Percentiles rank a stretch among this genome's conserved stretches.
These are phyloP conservation scores for Lacanobia oleracea DNA, from an alignment of 2,888 invertebrate genomes.

Conservation along the genomic window DNA sequence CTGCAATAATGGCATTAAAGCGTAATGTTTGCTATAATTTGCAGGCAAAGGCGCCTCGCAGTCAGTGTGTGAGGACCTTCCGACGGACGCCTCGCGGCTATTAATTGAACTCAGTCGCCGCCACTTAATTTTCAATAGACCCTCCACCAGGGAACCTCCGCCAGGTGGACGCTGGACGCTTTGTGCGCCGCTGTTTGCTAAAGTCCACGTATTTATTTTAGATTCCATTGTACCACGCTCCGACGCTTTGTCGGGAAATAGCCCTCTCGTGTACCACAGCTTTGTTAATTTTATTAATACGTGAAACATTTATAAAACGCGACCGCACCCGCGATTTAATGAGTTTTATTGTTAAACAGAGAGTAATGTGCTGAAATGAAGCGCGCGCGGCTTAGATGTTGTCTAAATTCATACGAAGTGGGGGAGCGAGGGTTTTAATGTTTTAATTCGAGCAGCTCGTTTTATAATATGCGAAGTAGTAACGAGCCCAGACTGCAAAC, in stretches of 20 bases:
- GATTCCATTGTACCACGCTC: constrained; percentile 87
- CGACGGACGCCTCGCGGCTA: constrained; percentile 76
- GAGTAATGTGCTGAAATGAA: constrained; percentile 86
- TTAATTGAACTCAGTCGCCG: constrained; percentile 83
- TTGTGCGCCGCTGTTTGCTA: constrained; percentile 88
- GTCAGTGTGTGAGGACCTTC: constrained; percentile 64
- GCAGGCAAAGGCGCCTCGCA: constrained; percentile 35
- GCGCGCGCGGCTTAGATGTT: constrained; percentile 80
- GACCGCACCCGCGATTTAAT: constrained; percentile 88
- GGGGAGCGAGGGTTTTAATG: constrained; percentile 77
- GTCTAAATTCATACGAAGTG: constrained; percentile 75
- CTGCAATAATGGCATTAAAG: constrained; percentile 43
- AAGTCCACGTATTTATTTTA: constrained; percentile 90
- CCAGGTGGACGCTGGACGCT: constrained; percentile 83
- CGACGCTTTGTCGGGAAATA: constrained; percentile 88
- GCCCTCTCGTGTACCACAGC: constrained; percentile 85
- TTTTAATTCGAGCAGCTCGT: constrained; percentile 83
- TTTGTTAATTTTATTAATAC: constrained; percentile 91
- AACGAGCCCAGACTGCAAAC: constrained; percentile 60
- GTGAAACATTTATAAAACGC: constrained; percentile 90
- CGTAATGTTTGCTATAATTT: constrained; percentile 50
- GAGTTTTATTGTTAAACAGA: constrained; percentile 89
- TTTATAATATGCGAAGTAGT: constrained; percentile 72
- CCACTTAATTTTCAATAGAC: constrained; percentile 84
- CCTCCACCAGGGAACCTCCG: constrained; percentile 61